Conservation (phyloP, 53 echinoderm and acorn worm species). For the Paracentrotus lividus region DNA sequence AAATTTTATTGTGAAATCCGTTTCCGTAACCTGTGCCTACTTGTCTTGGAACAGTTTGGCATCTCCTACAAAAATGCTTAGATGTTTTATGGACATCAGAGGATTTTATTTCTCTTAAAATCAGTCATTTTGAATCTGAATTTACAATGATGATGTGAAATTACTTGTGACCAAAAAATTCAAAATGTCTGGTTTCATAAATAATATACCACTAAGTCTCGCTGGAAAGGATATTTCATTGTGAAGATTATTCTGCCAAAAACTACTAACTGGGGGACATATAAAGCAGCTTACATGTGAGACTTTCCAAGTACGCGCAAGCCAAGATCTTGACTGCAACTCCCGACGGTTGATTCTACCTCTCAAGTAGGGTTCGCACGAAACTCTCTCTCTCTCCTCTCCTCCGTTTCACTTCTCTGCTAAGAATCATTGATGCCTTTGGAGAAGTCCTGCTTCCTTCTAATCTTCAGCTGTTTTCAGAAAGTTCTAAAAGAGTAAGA, state of each 20-base stretch:
- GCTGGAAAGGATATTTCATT: too few relatives aligned
- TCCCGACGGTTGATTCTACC: slow-evolving; percentile 78
- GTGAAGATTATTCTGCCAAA: background rate
- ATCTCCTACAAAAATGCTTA: too few relatives aligned
- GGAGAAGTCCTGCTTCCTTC: slow-evolving; percentile 89
- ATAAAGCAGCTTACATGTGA: slow-evolving; percentile 88
- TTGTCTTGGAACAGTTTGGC: too few relatives aligned
- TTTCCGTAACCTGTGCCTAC: too few relatives aligned
- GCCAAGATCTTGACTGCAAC: slow-evolving; percentile 87
- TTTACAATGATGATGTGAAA: too few relatives aligned
- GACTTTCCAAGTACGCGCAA: slow-evolving; percentile 98
- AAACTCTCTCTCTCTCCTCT: slow-evolving; percentile 70
- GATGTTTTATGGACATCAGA: too few relatives aligned
- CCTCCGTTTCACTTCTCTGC: slow-evolving; percentile 82
- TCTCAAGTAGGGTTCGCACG: slow-evolving; percentile 45
- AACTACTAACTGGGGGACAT: background rate
- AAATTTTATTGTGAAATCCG: too few relatives aligned
- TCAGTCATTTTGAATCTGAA: too few relatives aligned
- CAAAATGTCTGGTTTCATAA: too few relatives aligned
- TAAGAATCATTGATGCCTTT: slow-evolving; percentile 85
- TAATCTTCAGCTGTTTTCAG: slow-evolving; percentile 69
- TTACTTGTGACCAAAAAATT: too few relatives aligned
- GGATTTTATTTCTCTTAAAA: too few relatives aligned
- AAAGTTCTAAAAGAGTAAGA: background rate
- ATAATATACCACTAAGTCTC: too few relatives aligned